Conservation (phyloP, 2,113 vertebrate species). For the Melospiza melodia region DNA sequence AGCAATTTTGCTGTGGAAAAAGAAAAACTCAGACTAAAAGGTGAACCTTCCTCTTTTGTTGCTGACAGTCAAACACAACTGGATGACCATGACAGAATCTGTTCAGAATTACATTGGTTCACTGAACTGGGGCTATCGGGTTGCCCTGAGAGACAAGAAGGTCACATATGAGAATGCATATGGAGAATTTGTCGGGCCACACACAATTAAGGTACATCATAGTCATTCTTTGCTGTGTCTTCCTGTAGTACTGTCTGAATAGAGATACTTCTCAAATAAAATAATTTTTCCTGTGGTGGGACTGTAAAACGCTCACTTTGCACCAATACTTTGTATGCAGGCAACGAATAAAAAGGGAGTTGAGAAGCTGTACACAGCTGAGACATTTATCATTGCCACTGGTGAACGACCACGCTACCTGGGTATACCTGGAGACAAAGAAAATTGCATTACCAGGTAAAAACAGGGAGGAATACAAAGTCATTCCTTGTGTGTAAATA, state of each 20-base stretch:
- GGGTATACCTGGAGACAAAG: slow-evolving; percentile 78
- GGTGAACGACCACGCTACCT: slow-evolving; percentile 82
- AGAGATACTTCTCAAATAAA: not conserved
- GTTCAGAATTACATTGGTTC: slow-evolving; percentile 80
- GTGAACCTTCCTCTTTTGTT: not conserved
- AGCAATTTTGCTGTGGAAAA: not conserved
- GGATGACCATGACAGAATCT: slow-evolving; percentile 80
- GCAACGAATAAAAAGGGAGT: slow-evolving; percentile 77
- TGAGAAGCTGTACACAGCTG: slow-evolving; percentile 77
- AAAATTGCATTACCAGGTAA: slow-evolving; percentile 87
- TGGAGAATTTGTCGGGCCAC: slow-evolving; percentile 78
- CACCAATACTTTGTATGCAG: slow-evolving; percentile 62
- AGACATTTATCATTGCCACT: slow-evolving; percentile 82
- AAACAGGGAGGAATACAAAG: not conserved
- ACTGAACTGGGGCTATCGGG: slow-evolving; percentile 79
- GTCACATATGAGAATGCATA: slow-evolving; percentile 79
- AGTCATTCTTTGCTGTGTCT: not conserved
- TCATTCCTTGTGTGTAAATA: not conserved
- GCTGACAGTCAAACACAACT: slow-evolving; percentile 76
- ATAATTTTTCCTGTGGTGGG: not conserved
- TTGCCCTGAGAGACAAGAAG: slow-evolving; percentile 75
- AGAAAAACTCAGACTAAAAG: not conserved
- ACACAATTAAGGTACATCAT: slow-evolving; percentile 79
- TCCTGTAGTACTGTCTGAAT: not conserved
- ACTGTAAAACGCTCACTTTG: not conserved